phyloP scores from a whole-genome alignment of 2,797 vertebrate species.

The Acrocephalus scirpaceus region DNA sequence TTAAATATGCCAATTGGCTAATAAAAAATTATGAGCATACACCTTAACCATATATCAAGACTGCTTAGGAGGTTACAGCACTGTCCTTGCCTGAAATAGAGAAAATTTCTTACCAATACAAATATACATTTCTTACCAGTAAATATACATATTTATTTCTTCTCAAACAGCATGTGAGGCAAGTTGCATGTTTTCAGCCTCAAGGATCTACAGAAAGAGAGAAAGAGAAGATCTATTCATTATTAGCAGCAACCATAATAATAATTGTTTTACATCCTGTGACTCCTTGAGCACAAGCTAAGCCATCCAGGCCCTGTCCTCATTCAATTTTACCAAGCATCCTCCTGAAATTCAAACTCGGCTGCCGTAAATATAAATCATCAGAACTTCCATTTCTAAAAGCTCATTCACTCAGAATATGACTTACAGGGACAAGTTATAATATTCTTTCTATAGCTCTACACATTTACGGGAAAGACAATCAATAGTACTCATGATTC shows the following conservation, averaged over 20 bases:
- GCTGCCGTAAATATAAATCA: slow-evolving; percentile 47
- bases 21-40: not conserved
- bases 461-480: slow-evolving; percentile 27
- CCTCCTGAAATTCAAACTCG: slow-evolving; percentile 23
- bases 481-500: slow-evolving; percentile 43
- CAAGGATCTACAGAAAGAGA: not conserved
- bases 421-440: slow-evolving; percentile 18
- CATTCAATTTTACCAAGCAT: slow-evolving; percentile 19
- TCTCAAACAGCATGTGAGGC: not conserved
- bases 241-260: not conserved
- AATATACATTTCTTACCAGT: not conserved
- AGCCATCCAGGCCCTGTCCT: not conserved
- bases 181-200: not conserved
- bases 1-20: not conserved
- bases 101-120: not conserved
- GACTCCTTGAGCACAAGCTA: slow-evolving; percentile 7
- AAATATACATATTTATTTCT: not conserved
- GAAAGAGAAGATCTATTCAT: not conserved
- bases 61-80: not conserved
- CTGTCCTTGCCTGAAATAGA: not conserved
- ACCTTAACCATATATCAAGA: not conserved
- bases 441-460: slow-evolving; percentile 24
- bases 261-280: not conserved
- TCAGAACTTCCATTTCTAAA: slow-evolving; percentile 15
- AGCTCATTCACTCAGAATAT: slow-evolving; percentile 28